phyloP scores from a whole-genome alignment of 1,140 invertebrate species.

The Ostrea edulis region DNA sequence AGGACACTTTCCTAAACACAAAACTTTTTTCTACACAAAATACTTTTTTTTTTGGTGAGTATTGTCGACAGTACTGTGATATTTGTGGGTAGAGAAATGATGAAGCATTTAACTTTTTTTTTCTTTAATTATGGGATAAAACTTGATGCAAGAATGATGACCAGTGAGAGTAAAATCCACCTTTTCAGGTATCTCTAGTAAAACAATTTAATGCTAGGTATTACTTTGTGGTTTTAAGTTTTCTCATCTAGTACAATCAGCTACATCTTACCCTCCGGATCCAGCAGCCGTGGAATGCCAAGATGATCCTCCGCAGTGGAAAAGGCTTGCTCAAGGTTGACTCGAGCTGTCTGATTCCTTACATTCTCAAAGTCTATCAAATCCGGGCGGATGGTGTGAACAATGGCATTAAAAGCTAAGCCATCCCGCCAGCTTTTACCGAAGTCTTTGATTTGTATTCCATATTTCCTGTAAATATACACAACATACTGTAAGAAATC shows the following conservation, averaged over 20 bases:
- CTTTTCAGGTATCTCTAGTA: no score
- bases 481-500: no score
- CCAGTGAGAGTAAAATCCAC: no score
- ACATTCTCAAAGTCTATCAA: constrained; percentile 88
- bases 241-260: background rate
- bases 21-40: background rate
- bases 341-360: constrained; percentile 76
- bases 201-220: no score
- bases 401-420: constrained; percentile 96
- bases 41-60: no score
- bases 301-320: constrained; percentile 94
- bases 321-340: constrained; percentile 95
- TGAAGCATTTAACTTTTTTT: no score
- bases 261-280: constrained; percentile 86
- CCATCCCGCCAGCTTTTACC: constrained; percentile 98
- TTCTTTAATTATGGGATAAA: no score
- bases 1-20: background rate
- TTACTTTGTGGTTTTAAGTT: no score
- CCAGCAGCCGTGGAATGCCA: constrained; percentile 94
- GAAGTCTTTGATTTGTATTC: constrained; percentile 95
- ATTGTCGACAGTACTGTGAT: no score
- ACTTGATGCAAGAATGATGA: no score
- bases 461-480: constrained; percentile 85
- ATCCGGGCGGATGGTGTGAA: constrained; percentile 96
- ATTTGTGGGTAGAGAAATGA: no score